phyloP scores from a whole-genome alignment of 2,888 invertebrate species.

The Eupithecia dodoneata region DNA sequence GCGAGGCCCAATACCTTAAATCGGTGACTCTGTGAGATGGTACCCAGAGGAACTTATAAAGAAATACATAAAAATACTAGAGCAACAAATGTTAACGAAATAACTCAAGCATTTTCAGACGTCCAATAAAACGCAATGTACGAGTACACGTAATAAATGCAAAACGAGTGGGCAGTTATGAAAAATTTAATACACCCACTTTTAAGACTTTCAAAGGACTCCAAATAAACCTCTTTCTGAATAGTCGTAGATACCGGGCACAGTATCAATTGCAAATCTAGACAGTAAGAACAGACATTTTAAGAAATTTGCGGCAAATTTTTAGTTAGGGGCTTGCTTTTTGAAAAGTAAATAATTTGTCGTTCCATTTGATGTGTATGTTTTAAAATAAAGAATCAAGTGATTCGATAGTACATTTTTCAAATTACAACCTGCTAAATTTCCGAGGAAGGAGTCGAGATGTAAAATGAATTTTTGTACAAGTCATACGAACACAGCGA shows the following conservation, averaged over 20 bases:
- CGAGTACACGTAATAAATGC: slow-evolving; percentile 55
- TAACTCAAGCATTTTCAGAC: slow-evolving; percentile 37
- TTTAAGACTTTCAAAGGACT: slow-evolving; percentile 66
- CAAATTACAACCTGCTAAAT: not conserved
- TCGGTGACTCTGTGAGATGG: not conserved
- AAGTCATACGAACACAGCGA: not conserved
- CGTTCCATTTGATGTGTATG: not conserved
- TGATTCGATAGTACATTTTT: not conserved
- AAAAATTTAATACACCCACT: slow-evolving; percentile 78
- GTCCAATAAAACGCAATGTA: slow-evolving; percentile 48
- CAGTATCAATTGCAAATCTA: slow-evolving; percentile 9
- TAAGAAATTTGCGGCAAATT: not conserved
- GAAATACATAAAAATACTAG: not conserved
- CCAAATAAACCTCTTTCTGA: slow-evolving; percentile 78
- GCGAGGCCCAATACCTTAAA: not conserved
- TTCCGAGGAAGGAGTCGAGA: not conserved
- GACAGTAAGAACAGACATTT: not conserved
- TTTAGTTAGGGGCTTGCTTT: too few species aligned
- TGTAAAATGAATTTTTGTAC: not conserved
- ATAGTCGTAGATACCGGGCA: slow-evolving; percentile 69
- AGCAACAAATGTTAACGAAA: not conserved
- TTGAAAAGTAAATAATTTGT: not conserved
- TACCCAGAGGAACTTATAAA: not conserved
- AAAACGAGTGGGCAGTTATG: slow-evolving; percentile 71
- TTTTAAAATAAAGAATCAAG: not conserved